phyloP scores from a whole-genome alignment of 2,888 invertebrate genomes.

The Lottia scabra region DNA sequence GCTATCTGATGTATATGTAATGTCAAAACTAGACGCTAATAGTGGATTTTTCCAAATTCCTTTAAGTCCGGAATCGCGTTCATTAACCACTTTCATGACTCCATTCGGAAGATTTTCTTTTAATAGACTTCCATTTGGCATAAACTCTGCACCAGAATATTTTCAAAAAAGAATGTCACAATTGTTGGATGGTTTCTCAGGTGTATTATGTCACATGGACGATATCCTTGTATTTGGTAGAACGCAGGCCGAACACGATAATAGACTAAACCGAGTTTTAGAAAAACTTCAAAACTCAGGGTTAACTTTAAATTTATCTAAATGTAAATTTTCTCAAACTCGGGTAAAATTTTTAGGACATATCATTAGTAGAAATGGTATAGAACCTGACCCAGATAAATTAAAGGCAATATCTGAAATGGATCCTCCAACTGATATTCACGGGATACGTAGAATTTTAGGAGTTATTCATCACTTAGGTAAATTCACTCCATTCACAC shows the following conservation, averaged over 20 bases:
- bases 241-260: slow-evolving; percentile 19
- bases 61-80: slow-evolving; percentile 11
- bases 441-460: neutral
- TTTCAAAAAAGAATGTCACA: slow-evolving; percentile 66
- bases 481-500: no score
- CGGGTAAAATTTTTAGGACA: slow-evolving; percentile 30
- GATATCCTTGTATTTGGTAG: slow-evolving; percentile 27
- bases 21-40: slow-evolving; percentile 26
- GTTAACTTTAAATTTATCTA: slow-evolving; percentile 27
- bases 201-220: slow-evolving; percentile 35
- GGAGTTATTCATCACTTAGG: neutral
- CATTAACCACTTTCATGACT: slow-evolving; percentile 38
- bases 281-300: slow-evolving; percentile 15
- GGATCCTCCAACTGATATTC: neutral
- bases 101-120: slow-evolving; percentile 38
- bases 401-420: neutral
- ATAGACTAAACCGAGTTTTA: slow-evolving; percentile 10
- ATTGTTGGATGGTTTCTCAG: slow-evolving; percentile 12
- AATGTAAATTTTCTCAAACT: slow-evolving; percentile 27
- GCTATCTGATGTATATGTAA: slow-evolving; percentile 19
- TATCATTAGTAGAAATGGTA: slow-evolving; percentile 22
- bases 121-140: slow-evolving; percentile 40
- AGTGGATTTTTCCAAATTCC: slow-evolving; percentile 23
- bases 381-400: slow-evolving; percentile 19
- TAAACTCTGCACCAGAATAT: slow-evolving; percentile 66